phyloP scores from a whole-genome alignment of 1,140 invertebrate genomes.

The Drosophila baimaii region DNA sequence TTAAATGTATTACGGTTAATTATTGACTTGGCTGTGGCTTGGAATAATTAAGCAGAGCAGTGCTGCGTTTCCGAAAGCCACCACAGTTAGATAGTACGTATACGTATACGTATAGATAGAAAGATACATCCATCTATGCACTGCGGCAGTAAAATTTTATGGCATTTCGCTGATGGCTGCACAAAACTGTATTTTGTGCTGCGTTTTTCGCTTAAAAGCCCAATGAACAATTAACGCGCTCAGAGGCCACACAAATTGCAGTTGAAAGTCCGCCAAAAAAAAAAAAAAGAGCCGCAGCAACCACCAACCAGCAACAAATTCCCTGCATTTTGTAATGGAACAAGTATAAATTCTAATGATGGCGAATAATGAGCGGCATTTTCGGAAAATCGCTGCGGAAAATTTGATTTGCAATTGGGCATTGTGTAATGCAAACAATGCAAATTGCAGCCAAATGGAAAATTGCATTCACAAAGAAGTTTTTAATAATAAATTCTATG shows the following conservation, averaged over 20 bases:
- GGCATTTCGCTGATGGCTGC: constrained; percentile 52
- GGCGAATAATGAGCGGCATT: constrained; percentile 30
- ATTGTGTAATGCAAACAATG: constrained; percentile 37
- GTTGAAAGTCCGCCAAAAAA: constrained; percentile 34
- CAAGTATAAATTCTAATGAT: constrained; percentile 45
- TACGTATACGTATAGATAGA: constrained; percentile 25
- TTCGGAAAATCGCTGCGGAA: constrained; percentile 30
- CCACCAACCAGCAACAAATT: constrained; percentile 32
- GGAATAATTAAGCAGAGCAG: constrained; percentile 58
- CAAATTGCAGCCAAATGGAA: constrained; percentile 14
- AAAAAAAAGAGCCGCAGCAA: constrained; percentile 4
- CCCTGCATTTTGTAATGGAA: constrained; percentile 26
- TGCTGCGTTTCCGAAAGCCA: constrained; percentile 48
- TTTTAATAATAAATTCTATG: constrained; percentile 8
- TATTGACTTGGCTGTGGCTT: constrained; percentile 37
- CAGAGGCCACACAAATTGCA: constrained; percentile 43
- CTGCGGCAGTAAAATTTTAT: constrained; percentile 39
- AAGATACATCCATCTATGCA: constrained; percentile 23
- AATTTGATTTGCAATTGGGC: constrained; percentile 40
- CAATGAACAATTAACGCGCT: constrained; percentile 51
- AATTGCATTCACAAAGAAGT: constrained; percentile 11
- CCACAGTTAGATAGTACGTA: constrained; percentile 18
- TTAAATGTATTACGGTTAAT: constrained; percentile 64
- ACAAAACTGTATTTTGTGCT: constrained; percentile 29
- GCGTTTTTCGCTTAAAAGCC: constrained; percentile 22